phyloP scores from a whole-genome alignment of 1,140 invertebrate genomes.

The Chionoecetes opilio region DNA sequence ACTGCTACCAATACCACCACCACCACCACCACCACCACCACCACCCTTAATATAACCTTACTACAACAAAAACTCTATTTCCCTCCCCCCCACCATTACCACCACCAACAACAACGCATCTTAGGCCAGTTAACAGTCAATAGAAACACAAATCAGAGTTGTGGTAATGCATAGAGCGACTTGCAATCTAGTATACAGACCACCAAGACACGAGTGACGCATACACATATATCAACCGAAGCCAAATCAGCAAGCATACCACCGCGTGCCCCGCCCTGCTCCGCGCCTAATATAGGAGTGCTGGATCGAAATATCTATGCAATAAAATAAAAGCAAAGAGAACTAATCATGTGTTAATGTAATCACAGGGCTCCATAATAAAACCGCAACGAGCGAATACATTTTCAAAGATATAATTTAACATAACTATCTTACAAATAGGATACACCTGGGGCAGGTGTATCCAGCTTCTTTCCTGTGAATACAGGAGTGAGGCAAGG shows the following conservation, averaged over 20 bases:
- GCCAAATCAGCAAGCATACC: slow-evolving; percentile 4
- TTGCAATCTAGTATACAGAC: too few relatives aligned
- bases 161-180: background rate
- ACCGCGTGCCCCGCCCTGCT: background rate
- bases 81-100: background rate
- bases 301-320: background rate
- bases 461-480: too few relatives aligned
- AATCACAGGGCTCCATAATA: background rate
- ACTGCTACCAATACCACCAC: slow-evolving; percentile 8
- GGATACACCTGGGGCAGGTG: too few relatives aligned
- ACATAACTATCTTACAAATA: too few relatives aligned
- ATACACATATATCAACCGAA: background rate
- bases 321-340: background rate
- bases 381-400: background rate
- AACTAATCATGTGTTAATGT: slow-evolving; percentile 3
- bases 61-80: too few relatives aligned
- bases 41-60: background rate
- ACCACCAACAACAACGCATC: background rate
- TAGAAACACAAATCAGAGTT: background rate
- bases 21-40: too few relatives aligned
- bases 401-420: slow-evolving; percentile 10
- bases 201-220: background rate
- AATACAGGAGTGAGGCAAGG: too few relatives aligned
- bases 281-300: background rate
- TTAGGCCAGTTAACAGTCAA: background rate